Evolutionary conservation across 1,140 invertebrate genomes (phyloP).

Genomic region (Amyelois transitella): DNA sequence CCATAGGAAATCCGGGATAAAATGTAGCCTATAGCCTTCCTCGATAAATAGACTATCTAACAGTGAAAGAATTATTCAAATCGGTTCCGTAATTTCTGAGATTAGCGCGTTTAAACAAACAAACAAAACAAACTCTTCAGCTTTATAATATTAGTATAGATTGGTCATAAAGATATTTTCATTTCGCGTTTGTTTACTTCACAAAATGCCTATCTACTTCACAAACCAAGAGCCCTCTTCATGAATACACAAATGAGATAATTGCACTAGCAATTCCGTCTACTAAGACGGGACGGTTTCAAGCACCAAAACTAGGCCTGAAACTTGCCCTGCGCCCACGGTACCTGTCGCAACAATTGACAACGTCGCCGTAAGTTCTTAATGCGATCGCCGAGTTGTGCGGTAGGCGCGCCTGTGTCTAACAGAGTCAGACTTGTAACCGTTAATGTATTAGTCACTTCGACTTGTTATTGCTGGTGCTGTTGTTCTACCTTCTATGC

Average conservation of each 20-base stretch:
- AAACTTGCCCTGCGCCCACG: background rate
- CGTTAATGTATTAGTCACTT: background rate
- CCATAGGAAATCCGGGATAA: no score
- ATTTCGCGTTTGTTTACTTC: background rate
- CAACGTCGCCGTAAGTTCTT: constrained; percentile 21
- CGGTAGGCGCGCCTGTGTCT: constrained; percentile 13
- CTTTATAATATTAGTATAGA: no score
- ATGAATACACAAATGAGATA: background rate
- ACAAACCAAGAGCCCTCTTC: background rate
- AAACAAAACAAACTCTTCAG: no score
- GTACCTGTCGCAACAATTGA: constrained; percentile 19
- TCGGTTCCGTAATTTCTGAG: no score
- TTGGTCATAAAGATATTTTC: no score
- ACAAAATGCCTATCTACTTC: background rate
- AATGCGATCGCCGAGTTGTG: constrained; percentile 18
- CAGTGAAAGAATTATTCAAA: no score
- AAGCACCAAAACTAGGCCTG: constrained; percentile 1
- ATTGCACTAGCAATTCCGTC: no score
- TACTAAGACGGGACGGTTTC: background rate
- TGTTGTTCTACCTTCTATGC: background rate
- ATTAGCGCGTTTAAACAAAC: no score
- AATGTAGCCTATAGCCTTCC: no score
- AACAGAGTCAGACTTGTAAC: constrained; percentile 4
- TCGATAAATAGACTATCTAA: no score
- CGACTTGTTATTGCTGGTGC: background rate